These are phyloP conservation scores for Noctuana brunneofusca DNA, from an alignment of 2,888 invertebrate genomes.

Conservation along the genomic window DNA sequence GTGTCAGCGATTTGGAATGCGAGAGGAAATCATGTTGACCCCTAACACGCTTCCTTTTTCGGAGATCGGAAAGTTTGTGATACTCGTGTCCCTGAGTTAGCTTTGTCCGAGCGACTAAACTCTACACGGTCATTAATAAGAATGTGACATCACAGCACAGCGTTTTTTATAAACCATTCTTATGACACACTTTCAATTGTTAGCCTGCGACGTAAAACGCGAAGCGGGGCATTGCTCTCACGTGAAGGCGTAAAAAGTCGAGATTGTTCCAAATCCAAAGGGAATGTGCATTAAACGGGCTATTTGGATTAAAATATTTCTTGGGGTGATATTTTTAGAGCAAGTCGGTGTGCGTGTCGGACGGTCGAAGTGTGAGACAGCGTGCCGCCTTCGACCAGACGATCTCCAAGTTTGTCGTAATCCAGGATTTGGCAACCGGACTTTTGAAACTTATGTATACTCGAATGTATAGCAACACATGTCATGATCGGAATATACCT, in stretches of 20 bases:
- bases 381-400: conserved; percentile 77
- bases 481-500: conserved; percentile 43
- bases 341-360: conserved; percentile 74
- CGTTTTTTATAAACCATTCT: conserved; percentile 36
- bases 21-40: conserved; percentile 77
- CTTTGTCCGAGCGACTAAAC: conserved; percentile 38
- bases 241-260: conserved; percentile 55
- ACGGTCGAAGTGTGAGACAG: conserved; percentile 77
- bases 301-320: conserved; percentile 82
- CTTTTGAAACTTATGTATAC: conserved; percentile 48
- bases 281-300: conserved; percentile 78
- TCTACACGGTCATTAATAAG: conserved; percentile 44
- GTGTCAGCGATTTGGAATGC: conserved; percentile 76
- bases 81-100: conserved; percentile 57
- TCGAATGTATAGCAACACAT: conserved; percentile 15
- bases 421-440: conserved; percentile 68
- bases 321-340: conserved; percentile 76
- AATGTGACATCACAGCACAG: conserved; percentile 53
- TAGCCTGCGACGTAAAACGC: conserved; percentile 45
- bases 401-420: conserved; percentile 65
- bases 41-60: conserved; percentile 71
- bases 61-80: conserved; percentile 61
- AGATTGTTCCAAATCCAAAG: conserved; percentile 64
- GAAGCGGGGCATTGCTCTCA: conserved; percentile 61
- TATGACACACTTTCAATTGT: conserved; percentile 57